A percentile compares a stretch with the other conserved stretches of the same genome.
phyloP scores from a whole-genome alignment of 2,113 vertebrate genomes.

The Platichthys stellatus region DNA sequence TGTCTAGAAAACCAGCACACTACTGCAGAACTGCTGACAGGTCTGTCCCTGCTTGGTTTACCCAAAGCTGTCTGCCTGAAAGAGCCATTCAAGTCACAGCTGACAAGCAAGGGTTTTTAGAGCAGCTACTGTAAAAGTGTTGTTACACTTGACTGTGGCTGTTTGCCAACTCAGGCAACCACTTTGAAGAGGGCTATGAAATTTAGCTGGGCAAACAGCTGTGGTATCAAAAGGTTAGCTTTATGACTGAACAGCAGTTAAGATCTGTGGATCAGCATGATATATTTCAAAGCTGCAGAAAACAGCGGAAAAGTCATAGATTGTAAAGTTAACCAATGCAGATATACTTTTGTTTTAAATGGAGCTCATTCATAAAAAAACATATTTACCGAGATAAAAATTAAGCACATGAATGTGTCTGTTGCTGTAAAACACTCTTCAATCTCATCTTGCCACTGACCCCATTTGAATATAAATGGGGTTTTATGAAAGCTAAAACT shows the following conservation, averaged over 20 bases:
- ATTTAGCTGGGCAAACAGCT: background rate
- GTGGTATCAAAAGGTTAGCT: background rate
- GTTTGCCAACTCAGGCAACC: background rate
- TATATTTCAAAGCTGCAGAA: background rate
- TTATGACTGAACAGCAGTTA: background rate
- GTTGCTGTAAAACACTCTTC: background rate
- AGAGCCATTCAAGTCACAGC: slow-evolving; percentile 45
- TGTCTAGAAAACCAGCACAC: slow-evolving; percentile 49
- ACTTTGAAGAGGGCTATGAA: background rate
- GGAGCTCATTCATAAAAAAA: background rate
- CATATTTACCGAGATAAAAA: background rate
- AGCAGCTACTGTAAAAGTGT: background rate
- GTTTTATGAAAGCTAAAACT: background rate
- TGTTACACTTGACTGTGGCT: background rate
- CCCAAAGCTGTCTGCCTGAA: slow-evolving; percentile 51
- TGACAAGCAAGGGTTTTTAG: slow-evolving; percentile 16
- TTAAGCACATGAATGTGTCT: background rate
- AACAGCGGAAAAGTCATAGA: background rate
- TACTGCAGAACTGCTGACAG: slow-evolving; percentile 79
- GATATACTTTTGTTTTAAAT: background rate
- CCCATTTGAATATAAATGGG: background rate
- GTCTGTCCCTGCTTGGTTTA: slow-evolving; percentile 61
- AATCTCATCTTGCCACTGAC: background rate
- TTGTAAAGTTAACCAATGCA: too few species aligned
- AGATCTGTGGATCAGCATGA: background rate